Percentiles rank a stretch among this genome's conserved stretches.
Evolutionary conservation across 53 echinoderm and acorn worm species (phyloP).

Genomic region (Antedon mediterranea): DNA sequence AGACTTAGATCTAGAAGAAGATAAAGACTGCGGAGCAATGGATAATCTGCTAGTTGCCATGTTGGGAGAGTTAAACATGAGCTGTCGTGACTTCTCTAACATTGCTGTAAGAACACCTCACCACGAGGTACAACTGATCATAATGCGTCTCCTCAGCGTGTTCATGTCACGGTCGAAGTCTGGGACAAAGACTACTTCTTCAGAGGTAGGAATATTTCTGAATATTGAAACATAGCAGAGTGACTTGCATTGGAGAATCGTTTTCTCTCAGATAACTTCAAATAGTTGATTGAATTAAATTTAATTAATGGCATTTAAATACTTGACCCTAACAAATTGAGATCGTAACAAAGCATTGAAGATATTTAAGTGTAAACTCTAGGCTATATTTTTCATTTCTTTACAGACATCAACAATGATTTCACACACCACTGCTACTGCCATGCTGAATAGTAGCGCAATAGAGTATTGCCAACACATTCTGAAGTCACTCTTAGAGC

Average conservation of each 20-base stretch:
- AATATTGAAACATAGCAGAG: no score
- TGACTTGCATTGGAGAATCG: no score
- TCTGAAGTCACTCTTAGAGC: constrained; percentile 81
- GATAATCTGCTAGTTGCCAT: constrained; percentile 59
- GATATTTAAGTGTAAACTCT: no score
- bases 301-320: no score
- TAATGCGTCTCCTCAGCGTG: constrained; percentile 93
- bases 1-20: constrained; percentile 78
- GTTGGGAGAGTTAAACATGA: constrained; percentile 62
- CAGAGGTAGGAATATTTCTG: constrained; percentile 85
- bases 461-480: constrained; percentile 88
- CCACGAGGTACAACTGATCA: constrained; percentile 95
- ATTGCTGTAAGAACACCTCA: constrained; percentile 64
- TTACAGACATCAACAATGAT: constrained; percentile 79
- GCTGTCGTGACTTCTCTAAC: constrained; percentile 56
- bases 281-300: no score
- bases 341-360: no score
- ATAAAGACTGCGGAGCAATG: constrained; percentile 58
- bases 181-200: constrained; percentile 65
- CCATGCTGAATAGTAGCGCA: constrained; percentile 77
- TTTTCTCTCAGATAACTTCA: no score
- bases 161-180: constrained; percentile 99
- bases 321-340: no score
- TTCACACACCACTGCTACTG: constrained; percentile 85
- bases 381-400: background rate